phyloP scores from a whole-genome alignment of 2,888 invertebrate species.

The Gasteruption jaculator region DNA sequence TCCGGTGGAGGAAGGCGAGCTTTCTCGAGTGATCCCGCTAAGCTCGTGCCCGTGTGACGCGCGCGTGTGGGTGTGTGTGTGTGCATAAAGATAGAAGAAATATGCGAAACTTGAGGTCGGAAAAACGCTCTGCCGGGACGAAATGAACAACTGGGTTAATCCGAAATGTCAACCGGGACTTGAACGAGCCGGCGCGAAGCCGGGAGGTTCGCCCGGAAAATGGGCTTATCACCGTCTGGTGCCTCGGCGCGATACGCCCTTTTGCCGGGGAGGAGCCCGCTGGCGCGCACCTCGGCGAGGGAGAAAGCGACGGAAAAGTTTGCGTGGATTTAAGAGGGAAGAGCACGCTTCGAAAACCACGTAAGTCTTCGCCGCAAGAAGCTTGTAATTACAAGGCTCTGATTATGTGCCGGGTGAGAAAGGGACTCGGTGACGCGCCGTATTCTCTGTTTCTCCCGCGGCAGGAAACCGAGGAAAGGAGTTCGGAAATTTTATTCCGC shows the following conservation, averaged over 20 bases:
- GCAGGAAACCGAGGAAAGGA: too few species aligned
- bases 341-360: slow-evolving; percentile 16
- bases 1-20: too few species aligned
- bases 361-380: slow-evolving; percentile 23
- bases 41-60: too few species aligned
- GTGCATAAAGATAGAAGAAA: too few species aligned
- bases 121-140: slow-evolving; percentile 27
- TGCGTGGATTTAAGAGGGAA: slow-evolving; percentile 2
- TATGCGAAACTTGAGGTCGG: too few species aligned
- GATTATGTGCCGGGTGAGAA: slow-evolving; percentile 1
- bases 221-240: too few species aligned
- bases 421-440: too few species aligned
- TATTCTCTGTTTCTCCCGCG: too few species aligned
- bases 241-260: too few species aligned
- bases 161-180: slow-evolving; percentile 36
- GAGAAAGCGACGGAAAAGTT: background rate
- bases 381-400: slow-evolving; percentile 22
- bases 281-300: background rate
- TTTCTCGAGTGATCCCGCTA: too few species aligned
- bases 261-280: slow-evolving; percentile 6
- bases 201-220: background rate
- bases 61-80: too few species aligned
- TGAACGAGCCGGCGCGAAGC: slow-evolving; percentile 14
- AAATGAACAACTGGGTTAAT: slow-evolving; percentile 43
- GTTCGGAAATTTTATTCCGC: too few species aligned